A percentile compares a stretch with the other conserved stretches of the same genome.
These are phyloP conservation scores for Poeciliopsis infans DNA, from an alignment of 2,797 vertebrate species.

Conservation along the genomic window DNA sequence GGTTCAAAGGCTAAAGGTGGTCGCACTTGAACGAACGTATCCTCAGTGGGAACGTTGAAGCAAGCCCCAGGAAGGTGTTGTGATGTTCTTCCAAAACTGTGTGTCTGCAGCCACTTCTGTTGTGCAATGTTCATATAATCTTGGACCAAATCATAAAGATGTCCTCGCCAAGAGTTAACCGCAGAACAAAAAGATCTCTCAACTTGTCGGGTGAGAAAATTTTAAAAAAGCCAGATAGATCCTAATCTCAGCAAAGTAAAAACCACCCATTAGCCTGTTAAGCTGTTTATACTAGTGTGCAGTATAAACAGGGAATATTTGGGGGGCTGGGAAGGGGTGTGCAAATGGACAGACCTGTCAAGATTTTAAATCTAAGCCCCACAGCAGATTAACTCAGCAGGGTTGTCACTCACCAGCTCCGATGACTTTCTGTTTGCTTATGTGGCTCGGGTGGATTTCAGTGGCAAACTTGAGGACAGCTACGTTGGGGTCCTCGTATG, in stretches of 20 bases:
- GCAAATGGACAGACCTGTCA: constrained; percentile 63
- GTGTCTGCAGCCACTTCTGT: constrained; percentile 46
- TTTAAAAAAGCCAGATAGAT: constrained; percentile 50
- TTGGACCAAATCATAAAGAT: constrained; percentile 52
- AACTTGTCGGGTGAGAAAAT: constrained; percentile 66
- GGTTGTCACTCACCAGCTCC: constrained; percentile 88
- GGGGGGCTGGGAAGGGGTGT: too few relatives aligned
- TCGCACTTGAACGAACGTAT: constrained; percentile 60
- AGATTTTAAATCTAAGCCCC: constrained; percentile 47
- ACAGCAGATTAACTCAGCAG: constrained; percentile 50
- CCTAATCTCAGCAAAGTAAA: constrained; percentile 67
- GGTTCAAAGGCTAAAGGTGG: constrained; percentile 76
- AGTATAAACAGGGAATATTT: constrained; percentile 63
- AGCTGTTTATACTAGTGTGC: constrained; percentile 28
- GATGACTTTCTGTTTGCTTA: constrained; percentile 96
- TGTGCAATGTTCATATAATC: constrained; percentile 36
- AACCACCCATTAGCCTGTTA: constrained; percentile 64
- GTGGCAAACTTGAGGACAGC: constrained; percentile 96
- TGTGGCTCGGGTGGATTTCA: constrained; percentile 90
- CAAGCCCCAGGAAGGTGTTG: constrained; percentile 37
- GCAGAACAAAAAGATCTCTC: constrained; percentile 65
- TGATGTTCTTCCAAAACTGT: constrained; percentile 53
- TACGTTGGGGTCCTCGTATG: constrained; percentile 96
- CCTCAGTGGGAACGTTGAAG: constrained; percentile 24
- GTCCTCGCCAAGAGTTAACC: constrained; percentile 49